These are phyloP conservation scores for Meiosimyza platycephala DNA, from an alignment of 2,888 invertebrate genomes.

Conservation along the genomic window DNA sequence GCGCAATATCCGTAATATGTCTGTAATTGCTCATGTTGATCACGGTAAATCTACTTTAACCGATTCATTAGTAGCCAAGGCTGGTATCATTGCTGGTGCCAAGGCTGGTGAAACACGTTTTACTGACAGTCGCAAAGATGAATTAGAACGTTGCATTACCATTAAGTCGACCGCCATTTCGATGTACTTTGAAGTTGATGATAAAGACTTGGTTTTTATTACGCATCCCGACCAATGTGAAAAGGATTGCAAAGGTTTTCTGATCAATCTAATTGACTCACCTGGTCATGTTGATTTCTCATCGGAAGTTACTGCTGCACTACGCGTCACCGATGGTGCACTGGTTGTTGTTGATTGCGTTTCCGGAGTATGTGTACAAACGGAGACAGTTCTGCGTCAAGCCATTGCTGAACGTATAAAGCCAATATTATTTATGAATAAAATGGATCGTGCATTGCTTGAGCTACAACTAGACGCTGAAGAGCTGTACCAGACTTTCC, in stretches of 20 bases:
- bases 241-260: conserved; percentile 92
- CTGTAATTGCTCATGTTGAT: conserved; percentile 99
- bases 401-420: conserved; percentile 99
- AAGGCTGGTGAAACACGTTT: conserved; percentile 99
- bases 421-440: conserved; percentile 99
- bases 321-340: conserved; percentile 99
- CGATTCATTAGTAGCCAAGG: conserved; percentile 97
- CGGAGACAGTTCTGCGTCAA: conserved; percentile 97
- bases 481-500: conserved; percentile 98
- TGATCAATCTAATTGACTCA: conserved; percentile 99
- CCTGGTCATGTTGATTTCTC: conserved; percentile 99
- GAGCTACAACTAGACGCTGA: conserved; percentile 97
- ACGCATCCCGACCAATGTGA: conserved; percentile 91
- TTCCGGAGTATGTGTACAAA: conserved; percentile 99
- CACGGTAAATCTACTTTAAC: conserved; percentile 99
- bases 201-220: conserved; percentile 94
- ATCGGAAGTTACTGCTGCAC: conserved; percentile 98
- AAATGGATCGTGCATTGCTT: conserved; percentile 99
- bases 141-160: conserved; percentile 99
- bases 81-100: conserved; percentile 98
- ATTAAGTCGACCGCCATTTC: conserved; percentile 99
- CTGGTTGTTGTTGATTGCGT: conserved; percentile 99
- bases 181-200: conserved; percentile 97
- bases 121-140: conserved; percentile 99
- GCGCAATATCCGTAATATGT: conserved; percentile 99